These are phyloP conservation scores for Hucho hucho DNA, from an alignment of 2,113 vertebrate species.

Conservation along the genomic window DNA sequence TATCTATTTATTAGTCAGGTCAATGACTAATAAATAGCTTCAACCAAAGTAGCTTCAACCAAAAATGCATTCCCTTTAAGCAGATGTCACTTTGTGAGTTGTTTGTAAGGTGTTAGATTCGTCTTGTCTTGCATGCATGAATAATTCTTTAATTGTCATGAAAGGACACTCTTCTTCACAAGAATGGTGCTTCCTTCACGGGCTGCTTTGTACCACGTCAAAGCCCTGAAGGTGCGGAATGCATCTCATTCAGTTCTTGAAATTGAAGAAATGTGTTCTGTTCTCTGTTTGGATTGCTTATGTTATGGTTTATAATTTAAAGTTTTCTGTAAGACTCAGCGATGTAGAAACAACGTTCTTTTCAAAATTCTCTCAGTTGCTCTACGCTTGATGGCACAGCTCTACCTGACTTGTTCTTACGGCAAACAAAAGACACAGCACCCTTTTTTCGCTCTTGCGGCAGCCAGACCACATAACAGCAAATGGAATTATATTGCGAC, in stretches of 20 bases:
- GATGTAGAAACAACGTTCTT: constrained; percentile 22
- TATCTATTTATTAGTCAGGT: too few relatives aligned
- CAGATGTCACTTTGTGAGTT: not conserved
- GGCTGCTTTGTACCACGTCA: not conserved
- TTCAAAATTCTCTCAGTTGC: constrained; percentile 27
- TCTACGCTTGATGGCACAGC: constrained; percentile 35
- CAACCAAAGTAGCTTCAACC: too few relatives aligned
- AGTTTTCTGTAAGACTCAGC: constrained; percentile 17
- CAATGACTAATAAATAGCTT: too few relatives aligned
- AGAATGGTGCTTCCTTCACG: too few relatives aligned
- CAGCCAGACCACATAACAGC: not conserved
- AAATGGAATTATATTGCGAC: constrained; percentile 4
- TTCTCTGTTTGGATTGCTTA: not conserved
- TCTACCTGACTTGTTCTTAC: constrained; percentile 22
- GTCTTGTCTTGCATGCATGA: not conserved
- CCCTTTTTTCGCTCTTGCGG: constrained; percentile 27
- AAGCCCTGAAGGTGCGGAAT: not conserved
- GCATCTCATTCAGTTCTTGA: not conserved
- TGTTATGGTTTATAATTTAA: constrained; percentile 18
- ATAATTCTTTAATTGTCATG: not conserved
- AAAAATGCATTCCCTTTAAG: not conserved
- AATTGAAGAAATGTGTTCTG: not conserved
- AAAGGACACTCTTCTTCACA: not conserved
- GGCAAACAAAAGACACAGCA: constrained; percentile 19
- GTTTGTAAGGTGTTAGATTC: not conserved